Conservation (phyloP, 1,140 invertebrate species). For the Dendrolimus punctatus region DNA sequence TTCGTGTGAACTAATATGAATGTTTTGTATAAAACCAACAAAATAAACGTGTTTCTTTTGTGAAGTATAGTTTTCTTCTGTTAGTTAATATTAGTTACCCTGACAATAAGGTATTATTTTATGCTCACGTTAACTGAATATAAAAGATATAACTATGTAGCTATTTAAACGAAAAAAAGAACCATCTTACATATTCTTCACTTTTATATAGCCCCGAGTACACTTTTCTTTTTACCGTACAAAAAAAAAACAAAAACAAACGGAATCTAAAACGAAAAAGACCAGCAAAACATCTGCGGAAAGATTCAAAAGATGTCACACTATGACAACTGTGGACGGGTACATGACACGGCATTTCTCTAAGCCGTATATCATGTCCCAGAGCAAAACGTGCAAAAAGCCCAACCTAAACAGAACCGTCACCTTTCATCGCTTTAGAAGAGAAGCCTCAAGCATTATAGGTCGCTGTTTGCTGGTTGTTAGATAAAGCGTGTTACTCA, state of each 20-base stretch:
- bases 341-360: slow-evolving; percentile 35
- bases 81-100: too few relatives aligned
- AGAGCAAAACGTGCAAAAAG: slow-evolving; percentile 37
- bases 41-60: too few relatives aligned
- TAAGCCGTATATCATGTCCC: slow-evolving; percentile 35
- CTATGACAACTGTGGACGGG: slow-evolving; percentile 33
- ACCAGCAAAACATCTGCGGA: slow-evolving; percentile 23
- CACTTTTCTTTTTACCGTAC: background rate
- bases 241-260: slow-evolving; percentile 3
- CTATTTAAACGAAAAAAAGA: too few relatives aligned
- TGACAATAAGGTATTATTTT: too few relatives aligned
- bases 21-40: too few relatives aligned
- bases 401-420: slow-evolving; percentile 26
- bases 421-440: slow-evolving; percentile 6
- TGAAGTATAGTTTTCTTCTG: too few relatives aligned
- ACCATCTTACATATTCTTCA: background rate
- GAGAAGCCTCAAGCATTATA: slow-evolving; percentile 5
- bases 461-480: slow-evolving; percentile 24
- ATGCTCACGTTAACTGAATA: too few relatives aligned
- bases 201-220: background rate
- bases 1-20: too few relatives aligned
- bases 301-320: slow-evolving; percentile 32
- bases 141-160: too few relatives aligned
- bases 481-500: slow-evolving; percentile 37
- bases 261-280: slow-evolving; percentile 10